phyloP scores from a whole-genome alignment of 30 jellyfish, hydroid and myxozoan genomes.

The Mastigias papua region DNA sequence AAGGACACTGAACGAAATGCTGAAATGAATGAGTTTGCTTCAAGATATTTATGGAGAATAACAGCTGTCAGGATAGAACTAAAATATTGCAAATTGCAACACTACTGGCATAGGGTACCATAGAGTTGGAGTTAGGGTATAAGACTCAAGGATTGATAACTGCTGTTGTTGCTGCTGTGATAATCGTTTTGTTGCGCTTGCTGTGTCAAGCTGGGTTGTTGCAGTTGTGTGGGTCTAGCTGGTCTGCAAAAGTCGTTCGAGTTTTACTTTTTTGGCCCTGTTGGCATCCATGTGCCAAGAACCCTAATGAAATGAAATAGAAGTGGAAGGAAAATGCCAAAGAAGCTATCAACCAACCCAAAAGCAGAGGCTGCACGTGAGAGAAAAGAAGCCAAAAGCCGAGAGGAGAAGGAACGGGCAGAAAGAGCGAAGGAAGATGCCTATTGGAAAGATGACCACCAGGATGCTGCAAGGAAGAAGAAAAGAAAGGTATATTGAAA shows the following conservation, averaged over 20 bases:
- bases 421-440: constrained; percentile 86
- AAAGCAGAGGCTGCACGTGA: constrained; percentile 95
- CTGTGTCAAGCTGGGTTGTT: too few species aligned
- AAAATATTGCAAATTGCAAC: too few species aligned
- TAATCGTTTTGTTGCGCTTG: too few species aligned
- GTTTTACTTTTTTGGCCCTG: not conserved
- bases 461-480: constrained; percentile 56
- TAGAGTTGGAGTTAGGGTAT: too few species aligned
- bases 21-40: too few species aligned
- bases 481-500: constrained; percentile 86
- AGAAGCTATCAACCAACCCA: constrained; percentile 80
- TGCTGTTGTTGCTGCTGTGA: too few species aligned
- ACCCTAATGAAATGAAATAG: not conserved
- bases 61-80: too few species aligned
- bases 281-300: not conserved
- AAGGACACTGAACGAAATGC: too few species aligned
- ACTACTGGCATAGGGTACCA: too few species aligned
- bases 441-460: constrained; percentile 80
- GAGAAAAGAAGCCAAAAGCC: constrained; percentile 74
- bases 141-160: too few species aligned
- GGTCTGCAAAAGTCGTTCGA: not conserved
- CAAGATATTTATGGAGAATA: too few species aligned
- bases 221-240: too few species aligned
- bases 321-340: constrained; percentile 69
- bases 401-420: constrained; percentile 56